A percentile compares a stretch with the other conserved stretches of the same genome.
Evolutionary conservation across 2,888 invertebrate genomes (phyloP).

Genomic region (Timema cristinae): DNA sequence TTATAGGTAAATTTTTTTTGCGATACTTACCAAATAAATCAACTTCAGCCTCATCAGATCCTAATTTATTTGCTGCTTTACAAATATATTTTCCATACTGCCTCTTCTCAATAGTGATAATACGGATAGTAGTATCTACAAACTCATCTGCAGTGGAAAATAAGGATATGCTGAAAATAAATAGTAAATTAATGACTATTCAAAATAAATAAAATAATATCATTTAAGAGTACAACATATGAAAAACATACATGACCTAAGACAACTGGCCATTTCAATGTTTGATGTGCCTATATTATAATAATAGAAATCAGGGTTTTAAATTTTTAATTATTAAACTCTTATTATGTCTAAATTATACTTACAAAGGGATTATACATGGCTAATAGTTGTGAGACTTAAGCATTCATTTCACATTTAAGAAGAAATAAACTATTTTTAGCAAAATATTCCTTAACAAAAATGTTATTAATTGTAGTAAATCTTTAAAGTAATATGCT

Average conservation of each 20-base stretch:
- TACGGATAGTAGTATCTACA: slow-evolving; percentile 82
- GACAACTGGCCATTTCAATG: neutral
- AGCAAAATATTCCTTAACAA: too few species aligned
- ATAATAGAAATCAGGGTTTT: too few species aligned
- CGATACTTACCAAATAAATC: slow-evolving; percentile 71
- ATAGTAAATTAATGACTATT: neutral
- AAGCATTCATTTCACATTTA: too few species aligned
- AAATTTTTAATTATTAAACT: neutral
- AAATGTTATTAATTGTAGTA: too few species aligned
- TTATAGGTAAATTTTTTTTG: too few species aligned
- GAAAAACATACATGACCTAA: neutral
- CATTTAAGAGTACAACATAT: neutral
- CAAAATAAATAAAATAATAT: neutral
- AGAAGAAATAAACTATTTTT: too few species aligned
- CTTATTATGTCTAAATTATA: neutral
- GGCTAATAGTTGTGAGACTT: neutral
- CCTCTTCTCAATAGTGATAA: slow-evolving; percentile 85
- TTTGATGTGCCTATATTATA: neutral
- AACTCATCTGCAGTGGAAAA: slow-evolving; percentile 90
- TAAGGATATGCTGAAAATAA: slow-evolving; percentile 67
- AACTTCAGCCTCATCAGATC: slow-evolving; percentile 71
- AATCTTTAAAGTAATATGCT: too few species aligned
- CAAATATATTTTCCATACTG: slow-evolving; percentile 85
- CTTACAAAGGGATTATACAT: neutral
- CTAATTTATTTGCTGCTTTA: slow-evolving; percentile 84